phyloP scores from a whole-genome alignment of 2,888 invertebrate species.

The Idaea dimidiata region DNA sequence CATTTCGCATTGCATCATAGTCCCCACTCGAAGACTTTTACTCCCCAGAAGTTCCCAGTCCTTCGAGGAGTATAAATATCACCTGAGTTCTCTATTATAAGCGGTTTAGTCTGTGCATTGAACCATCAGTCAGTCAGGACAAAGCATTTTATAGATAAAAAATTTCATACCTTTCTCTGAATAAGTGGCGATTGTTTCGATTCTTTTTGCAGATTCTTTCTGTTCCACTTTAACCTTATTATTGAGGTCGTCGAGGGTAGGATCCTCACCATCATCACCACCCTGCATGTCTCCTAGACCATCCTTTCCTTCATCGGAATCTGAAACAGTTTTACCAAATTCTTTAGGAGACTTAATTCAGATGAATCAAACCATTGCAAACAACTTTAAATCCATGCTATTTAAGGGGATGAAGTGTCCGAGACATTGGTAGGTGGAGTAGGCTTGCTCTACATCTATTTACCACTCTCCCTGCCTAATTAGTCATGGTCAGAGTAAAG shows the following conservation, averaged over 20 bases:
- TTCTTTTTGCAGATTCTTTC: constrained; percentile 16
- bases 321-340: constrained; percentile 34
- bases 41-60: too few species aligned
- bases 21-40: too few species aligned
- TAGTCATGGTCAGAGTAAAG: too few species aligned
- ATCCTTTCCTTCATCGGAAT: constrained; percentile 47
- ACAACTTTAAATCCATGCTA: too few species aligned
- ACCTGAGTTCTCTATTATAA: background rate
- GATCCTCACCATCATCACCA: constrained; percentile 39
- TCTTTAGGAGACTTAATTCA: too few species aligned
- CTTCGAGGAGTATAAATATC: too few species aligned
- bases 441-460: too few species aligned
- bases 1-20: too few species aligned
- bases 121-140: background rate
- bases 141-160: background rate
- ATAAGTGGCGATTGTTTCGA: constrained; percentile 19
- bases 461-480: too few species aligned
- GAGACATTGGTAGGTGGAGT: too few species aligned
- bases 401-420: too few species aligned
- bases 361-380: too few species aligned
- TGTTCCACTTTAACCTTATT: constrained; percentile 15
- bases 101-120: background rate
- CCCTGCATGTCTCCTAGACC: constrained; percentile 34
- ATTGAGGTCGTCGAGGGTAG: constrained; percentile 30
- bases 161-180: constrained; percentile 19